Percentiles rank a stretch among this genome's conserved stretches.
phyloP scores from a whole-genome alignment of 2,888 invertebrate species.

The Ennomos quercinarius region DNA sequence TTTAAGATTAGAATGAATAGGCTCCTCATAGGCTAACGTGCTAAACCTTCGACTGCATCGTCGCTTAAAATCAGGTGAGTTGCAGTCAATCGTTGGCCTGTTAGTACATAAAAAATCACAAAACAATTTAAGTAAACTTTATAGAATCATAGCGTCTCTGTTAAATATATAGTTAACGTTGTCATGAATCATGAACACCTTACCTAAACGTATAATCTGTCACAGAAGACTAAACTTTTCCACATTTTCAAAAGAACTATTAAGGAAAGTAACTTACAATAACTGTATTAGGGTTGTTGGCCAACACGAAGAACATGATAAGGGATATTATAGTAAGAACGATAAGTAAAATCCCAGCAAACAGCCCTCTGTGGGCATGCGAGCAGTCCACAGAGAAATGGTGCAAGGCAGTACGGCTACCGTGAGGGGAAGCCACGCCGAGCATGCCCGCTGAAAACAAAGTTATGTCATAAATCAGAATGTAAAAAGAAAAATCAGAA shows the following conservation, averaged over 20 bases:
- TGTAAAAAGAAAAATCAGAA: slow-evolving; percentile 45
- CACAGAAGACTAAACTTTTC: not conserved
- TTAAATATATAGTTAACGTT: too few species aligned
- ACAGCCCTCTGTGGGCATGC: slow-evolving; percentile 92
- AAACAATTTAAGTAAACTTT: too few species aligned
- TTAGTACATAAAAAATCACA: too few species aligned
- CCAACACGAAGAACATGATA: slow-evolving; percentile 95
- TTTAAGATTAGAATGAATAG: too few species aligned
- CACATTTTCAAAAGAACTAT: not conserved
- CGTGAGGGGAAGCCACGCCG: slow-evolving; percentile 75
- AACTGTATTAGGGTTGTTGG: slow-evolving; percentile 86
- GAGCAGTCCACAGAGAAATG: slow-evolving; percentile 94
- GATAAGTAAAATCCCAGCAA: slow-evolving; percentile 90
- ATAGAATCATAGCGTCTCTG: too few species aligned
- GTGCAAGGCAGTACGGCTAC: slow-evolving; percentile 79
- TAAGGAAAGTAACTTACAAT: slow-evolving; percentile 60
- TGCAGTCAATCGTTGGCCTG: too few species aligned
- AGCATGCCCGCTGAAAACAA: slow-evolving; percentile 81
- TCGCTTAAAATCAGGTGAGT: too few species aligned
- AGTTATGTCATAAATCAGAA: too few species aligned
- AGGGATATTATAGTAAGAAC: slow-evolving; percentile 94
- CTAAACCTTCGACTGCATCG: too few species aligned
- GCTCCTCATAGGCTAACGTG: too few species aligned
- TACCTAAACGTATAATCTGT: too few species aligned
- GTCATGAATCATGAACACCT: too few species aligned